Evolutionary conservation across 2,113 vertebrate species (phyloP).

Genomic region (Pseudopodoces humilis): DNA sequence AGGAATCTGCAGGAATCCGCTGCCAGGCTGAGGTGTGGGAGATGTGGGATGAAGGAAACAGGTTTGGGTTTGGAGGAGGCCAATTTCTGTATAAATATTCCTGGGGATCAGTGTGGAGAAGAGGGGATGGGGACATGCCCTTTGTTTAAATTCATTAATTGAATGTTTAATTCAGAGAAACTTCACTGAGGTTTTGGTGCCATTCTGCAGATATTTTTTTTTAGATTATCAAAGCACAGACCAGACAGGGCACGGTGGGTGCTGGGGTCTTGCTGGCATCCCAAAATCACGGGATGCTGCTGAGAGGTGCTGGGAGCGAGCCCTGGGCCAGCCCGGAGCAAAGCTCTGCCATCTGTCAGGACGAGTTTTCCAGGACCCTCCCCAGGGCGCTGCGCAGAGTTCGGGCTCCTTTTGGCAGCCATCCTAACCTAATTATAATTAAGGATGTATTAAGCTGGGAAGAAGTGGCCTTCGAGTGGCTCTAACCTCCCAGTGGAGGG

Average conservation of each 20-base stretch:
- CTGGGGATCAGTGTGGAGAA: background rate
- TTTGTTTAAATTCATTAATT: no score
- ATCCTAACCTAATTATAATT: constrained; percentile 36
- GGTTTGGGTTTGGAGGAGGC: background rate
- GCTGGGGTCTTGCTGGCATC: background rate
- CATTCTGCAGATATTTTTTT: background rate
- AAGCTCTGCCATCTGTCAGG: background rate
- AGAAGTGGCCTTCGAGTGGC: constrained; percentile 49
- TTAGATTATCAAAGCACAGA: background rate
- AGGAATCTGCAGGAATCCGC: background rate
- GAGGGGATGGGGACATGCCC: background rate
- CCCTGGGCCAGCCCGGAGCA: accelerated
- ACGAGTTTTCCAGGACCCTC: background rate
- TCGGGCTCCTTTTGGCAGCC: constrained; percentile 4
- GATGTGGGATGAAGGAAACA: background rate
- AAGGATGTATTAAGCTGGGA: constrained; percentile 32
- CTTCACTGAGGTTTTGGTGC: background rate
- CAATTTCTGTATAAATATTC: background rate
- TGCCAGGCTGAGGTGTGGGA: background rate
- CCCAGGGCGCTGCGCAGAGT: background rate
- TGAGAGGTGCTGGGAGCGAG: accelerated
- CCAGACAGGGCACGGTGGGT: accelerated
- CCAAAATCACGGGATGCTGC: background rate
- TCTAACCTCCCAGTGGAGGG: background rate
- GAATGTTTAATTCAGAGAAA: background rate